Evolutionary conservation across 2,113 vertebrate genomes (phyloP), one percentile per base, ranked within the genome.

Genomic region (human): DNA sequence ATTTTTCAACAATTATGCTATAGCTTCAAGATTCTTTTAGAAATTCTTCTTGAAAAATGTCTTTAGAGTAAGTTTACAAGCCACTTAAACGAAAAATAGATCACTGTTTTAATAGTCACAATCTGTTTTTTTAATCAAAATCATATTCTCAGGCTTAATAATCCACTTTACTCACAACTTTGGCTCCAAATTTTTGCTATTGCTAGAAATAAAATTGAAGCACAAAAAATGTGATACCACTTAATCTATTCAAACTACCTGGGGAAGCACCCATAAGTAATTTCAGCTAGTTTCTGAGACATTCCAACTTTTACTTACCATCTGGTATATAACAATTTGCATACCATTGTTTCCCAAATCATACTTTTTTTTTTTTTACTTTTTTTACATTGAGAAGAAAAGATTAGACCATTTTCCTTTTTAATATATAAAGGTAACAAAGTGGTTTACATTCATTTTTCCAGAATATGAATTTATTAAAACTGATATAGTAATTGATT

Each of bases 121-220:
- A 38, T 11, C 35, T 50, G 50, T 61, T 88, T 91, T 17, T 72
- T 90, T 70, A 85, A 48, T 87, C 6, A 64, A 94, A 87, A 70
- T 52, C 10, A 66, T 75, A 40, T 80, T 79, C 48, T 12, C 7
- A 93, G 2, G 13, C 10, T 48, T 86, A 55, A 45, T 52, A 61
- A 80, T 14, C 18, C 13, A 89, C 7, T 90, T 90, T 85, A 92
- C 6, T 87, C 22, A 75, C 32, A 95, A 16, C 4, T 72, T 73
- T 83, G 27, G 8, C 13, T 92, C 43, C 50, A 87, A 89, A 73
- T 83, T 85, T 86, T 96, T 32, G 27, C 45, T 83, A 38, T 7
- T 80, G 57, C 79, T 89, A 55, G 64, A 96, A 91, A 73, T 73
- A 83, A 95, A 76, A 83, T 5, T 57, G 43, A 72, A 89, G 18